phyloP scores from a whole-genome alignment of 2,113 vertebrate species.

The Melanostigma gelatinosum region DNA sequence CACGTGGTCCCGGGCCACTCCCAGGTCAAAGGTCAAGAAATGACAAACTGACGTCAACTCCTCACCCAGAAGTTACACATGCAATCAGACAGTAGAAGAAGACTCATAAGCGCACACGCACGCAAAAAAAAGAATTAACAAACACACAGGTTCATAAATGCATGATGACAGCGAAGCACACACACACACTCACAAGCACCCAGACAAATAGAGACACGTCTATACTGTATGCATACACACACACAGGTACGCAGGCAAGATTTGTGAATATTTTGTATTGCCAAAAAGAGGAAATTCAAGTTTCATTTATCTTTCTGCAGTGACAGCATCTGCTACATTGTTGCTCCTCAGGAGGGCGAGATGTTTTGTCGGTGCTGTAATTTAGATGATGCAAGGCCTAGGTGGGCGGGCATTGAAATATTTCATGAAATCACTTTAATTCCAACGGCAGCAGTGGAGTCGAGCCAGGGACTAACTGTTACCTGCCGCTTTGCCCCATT shows the following conservation, averaged over 20 bases:
- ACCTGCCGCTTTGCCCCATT: too few relatives aligned
- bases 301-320: not conserved
- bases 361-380: not conserved
- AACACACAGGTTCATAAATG: not conserved
- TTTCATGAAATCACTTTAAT: too few relatives aligned
- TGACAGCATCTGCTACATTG: not conserved
- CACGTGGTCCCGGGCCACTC: slow-evolving; percentile 42
- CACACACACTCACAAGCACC: not conserved
- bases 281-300: not conserved
- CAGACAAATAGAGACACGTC: not conserved
- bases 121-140: not conserved
- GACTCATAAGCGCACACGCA: not conserved
- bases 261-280: not conserved
- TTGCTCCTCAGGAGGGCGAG: not conserved
- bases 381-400: too few relatives aligned
- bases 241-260: not conserved
- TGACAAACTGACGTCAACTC: slow-evolving; percentile 2
- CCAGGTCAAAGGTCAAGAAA: slow-evolving; percentile 59
- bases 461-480: too few relatives aligned
- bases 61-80: slow-evolving; percentile 37
- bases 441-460: too few relatives aligned
- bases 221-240: not conserved
- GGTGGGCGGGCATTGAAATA: too few relatives aligned
- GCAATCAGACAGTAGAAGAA: not conserved
- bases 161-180: not conserved